phyloP scores from a whole-genome alignment of 2,113 vertebrate genomes.

The Lepus timidus region DNA sequence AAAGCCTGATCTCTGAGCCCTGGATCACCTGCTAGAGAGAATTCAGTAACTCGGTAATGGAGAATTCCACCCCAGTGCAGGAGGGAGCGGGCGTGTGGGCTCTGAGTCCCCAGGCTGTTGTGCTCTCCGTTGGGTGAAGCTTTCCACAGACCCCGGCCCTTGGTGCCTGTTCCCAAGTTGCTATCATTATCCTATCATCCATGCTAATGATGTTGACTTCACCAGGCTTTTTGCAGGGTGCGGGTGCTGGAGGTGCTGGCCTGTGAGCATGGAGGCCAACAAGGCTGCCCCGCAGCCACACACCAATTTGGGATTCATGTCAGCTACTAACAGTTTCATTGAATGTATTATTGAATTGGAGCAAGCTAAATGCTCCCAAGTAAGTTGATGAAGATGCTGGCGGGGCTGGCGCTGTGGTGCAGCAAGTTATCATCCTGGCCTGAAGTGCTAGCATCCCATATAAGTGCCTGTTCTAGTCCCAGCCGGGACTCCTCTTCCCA shows the following conservation, averaged over 20 bases:
- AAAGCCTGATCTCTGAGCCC: not conserved
- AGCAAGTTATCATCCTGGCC: too few relatives aligned
- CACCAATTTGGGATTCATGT: not conserved
- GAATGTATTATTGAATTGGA: constrained; percentile 68
- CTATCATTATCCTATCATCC: not conserved
- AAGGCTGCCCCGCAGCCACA: not conserved
- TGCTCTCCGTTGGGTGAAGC: not conserved
- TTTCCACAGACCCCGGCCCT: not conserved
- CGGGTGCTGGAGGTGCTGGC: not conserved
- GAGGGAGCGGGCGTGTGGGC: fast-evolving
- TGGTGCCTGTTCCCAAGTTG: fast-evolving
- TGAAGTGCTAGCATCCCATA: too few relatives aligned
- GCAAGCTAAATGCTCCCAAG: constrained; percentile 54
- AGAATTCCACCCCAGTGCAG: fast-evolving
- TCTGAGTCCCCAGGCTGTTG: too few relatives aligned
- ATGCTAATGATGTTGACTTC: not conserved
- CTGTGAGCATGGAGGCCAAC: not conserved
- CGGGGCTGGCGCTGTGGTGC: too few relatives aligned
- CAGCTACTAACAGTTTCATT: constrained; percentile 47
- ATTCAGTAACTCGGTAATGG: not conserved
- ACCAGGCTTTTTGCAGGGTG: not conserved
- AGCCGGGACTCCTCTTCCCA: too few relatives aligned
- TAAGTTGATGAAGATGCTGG: constrained; percentile 37
- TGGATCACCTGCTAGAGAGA: not conserved
- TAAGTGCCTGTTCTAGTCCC: too few relatives aligned